Base-by-base conservation (phyloP, 2,797 vertebrate genomes). In the Smutsia temminckii region DNA sequence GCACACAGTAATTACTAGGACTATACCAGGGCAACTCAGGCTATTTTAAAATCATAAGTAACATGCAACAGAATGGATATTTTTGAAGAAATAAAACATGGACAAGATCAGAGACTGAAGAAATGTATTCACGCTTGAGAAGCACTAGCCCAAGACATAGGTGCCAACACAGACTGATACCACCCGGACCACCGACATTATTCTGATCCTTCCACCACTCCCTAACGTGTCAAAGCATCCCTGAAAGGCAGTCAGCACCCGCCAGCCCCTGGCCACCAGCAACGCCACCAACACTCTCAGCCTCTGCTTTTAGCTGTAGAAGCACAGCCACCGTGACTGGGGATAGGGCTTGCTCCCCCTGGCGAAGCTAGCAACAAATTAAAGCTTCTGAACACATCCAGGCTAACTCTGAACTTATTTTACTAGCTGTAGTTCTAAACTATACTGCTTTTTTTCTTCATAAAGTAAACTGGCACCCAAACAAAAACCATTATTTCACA, bases 1-100 rank as follows among this genome's bases (percentile, higher is more conserved):
- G 46, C 84, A 87, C 29, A 72, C 3, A 75, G 93, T 87, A 72
- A 94, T 79, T 80, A 89, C 71, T 83, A 93, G 37, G 29, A 93
- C 34, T 77, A 46, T 61, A 81, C 86, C 5, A 93, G 29, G 18
- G 59, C 46, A 96, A 94, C 55, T 94, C 53, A 80, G 51, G 71
- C 49, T 85, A 12, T 74, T 93, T 95, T 55, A 91, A 97, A 97
- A 95, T 80, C 46, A 2, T 85, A 96, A 93, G 59, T 63, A 89
- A 91, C 71, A 90, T 95, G 87, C 89, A 94, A 95, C 97, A 94
- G 74, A 94, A 97, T 80, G 66, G 64, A 93, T 72, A 29, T 29
- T 69, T 91, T 97, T 68, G 85, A 95, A 93, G 32, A 96, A 95
- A 80, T 63, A 93, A 66, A 78, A 93, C 34, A 83, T 34, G 32